These are phyloP conservation scores for Etheostoma cragini DNA, from an alignment of 2,113 vertebrate genomes.

Conservation along the genomic window DNA sequence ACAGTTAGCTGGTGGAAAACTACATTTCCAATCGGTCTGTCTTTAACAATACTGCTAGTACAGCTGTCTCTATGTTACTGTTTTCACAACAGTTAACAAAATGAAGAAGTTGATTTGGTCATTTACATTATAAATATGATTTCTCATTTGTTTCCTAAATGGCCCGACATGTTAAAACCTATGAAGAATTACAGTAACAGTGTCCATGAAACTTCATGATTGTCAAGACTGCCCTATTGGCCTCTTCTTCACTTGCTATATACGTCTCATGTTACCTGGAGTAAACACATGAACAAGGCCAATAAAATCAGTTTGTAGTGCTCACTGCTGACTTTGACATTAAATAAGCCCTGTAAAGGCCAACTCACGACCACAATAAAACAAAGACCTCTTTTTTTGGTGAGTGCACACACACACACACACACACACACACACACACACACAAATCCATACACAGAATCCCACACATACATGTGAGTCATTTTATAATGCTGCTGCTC, in stretches of 20 bases:
- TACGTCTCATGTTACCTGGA: conserved; percentile 59
- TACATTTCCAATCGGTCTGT: conserved; percentile 44
- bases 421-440: neutral
- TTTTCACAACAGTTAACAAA: neutral
- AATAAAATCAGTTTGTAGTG: conserved; percentile 75
- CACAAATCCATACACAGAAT: conserved; percentile 13
- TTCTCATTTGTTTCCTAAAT: conserved; percentile 30
- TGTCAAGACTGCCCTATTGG: conserved; percentile 23
- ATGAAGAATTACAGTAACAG: conserved; percentile 27
- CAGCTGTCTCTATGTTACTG: conserved; percentile 1
- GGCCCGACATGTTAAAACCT: conserved; percentile 12
- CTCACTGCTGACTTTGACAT: conserved; percentile 74
- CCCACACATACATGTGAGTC: conserved; percentile 38
- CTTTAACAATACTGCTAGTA: neutral
- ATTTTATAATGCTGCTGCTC: conserved; percentile 66
- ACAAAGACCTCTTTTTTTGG: conserved; percentile 60
- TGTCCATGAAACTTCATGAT: conserved; percentile 33
- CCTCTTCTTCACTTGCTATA: conserved; percentile 46
- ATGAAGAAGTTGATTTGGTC: neutral
- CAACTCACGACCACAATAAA: conserved; percentile 74
- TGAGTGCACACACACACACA: neutral
- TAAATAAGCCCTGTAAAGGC: conserved; percentile 77
- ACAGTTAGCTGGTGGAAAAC: conserved; percentile 32
- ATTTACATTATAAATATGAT: neutral
- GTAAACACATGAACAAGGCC: conserved; percentile 71